phyloP scores from a whole-genome alignment of 1,140 invertebrate species.

The Musca domestica region DNA sequence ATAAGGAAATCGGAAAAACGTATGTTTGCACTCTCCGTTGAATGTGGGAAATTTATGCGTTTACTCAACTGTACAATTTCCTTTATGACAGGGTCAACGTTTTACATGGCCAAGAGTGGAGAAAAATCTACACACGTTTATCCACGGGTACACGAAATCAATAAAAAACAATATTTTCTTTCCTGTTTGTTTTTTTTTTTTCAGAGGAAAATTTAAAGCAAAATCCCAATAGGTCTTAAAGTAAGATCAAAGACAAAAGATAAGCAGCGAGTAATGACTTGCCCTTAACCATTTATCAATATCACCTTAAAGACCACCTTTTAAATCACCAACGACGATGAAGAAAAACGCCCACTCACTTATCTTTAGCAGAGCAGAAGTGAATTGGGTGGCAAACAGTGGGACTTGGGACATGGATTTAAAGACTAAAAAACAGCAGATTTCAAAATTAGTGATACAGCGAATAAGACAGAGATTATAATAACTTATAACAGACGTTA shows the following conservation, averaged over 20 bases:
- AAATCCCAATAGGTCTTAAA: too few species aligned
- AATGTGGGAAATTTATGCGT: slow-evolving; percentile 14
- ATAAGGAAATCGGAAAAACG: slow-evolving; percentile 14
- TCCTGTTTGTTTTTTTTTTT: background rate
- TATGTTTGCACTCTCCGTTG: background rate
- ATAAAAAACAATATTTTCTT: slow-evolving; percentile 3
- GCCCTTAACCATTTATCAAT: slow-evolving; percentile 20
- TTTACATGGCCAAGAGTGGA: slow-evolving; percentile 1
- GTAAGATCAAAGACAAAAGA: background rate
- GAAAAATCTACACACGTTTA: background rate
- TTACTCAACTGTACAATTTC: slow-evolving; percentile 22
- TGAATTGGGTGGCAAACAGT: background rate
- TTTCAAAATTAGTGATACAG: too few species aligned
- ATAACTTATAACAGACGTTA: too few species aligned
- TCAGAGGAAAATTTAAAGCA: background rate
- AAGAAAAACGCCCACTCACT: slow-evolving; percentile 19
- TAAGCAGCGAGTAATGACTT: background rate
- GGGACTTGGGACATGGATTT: too few species aligned
- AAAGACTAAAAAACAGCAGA: too few species aligned
- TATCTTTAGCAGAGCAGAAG: slow-evolving; percentile 9
- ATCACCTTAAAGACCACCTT: slow-evolving; percentile 19
- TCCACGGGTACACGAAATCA: background rate
- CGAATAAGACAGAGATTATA: too few species aligned
- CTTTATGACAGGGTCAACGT: slow-evolving; percentile 22
- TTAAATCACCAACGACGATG: background rate